These are phyloP conservation scores for Caenorhabditis briggsae DNA, from an alignment of 1,140 invertebrate genomes.

Conservation along the genomic window DNA sequence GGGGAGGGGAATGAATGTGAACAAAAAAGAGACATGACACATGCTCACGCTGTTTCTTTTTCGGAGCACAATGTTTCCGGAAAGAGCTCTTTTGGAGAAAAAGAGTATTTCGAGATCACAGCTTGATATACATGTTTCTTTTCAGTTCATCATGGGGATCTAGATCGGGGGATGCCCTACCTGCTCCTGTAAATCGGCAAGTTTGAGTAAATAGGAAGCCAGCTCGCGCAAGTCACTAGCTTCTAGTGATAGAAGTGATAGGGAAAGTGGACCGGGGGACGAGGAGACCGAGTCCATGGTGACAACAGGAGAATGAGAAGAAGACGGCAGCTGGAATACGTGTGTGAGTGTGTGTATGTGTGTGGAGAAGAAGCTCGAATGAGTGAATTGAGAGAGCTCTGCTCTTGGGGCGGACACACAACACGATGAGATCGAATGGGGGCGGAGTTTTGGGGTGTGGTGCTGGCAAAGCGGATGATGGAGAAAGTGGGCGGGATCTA, in stretches of 20 bases:
- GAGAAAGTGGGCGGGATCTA: not conserved
- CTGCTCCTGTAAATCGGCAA: slow-evolving; percentile 18
- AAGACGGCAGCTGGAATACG: slow-evolving; percentile 36
- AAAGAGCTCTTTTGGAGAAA: not conserved
- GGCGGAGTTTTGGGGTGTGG: slow-evolving; percentile 2
- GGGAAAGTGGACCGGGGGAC: slow-evolving; percentile 12
- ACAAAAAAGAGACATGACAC: slow-evolving; percentile 8
- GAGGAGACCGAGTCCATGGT: not conserved
- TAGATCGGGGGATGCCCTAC: not conserved
- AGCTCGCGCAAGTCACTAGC: slow-evolving; percentile 23
- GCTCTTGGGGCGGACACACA: slow-evolving; percentile 27
- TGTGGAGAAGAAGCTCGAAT: slow-evolving; percentile 31
- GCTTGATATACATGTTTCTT: not conserved
- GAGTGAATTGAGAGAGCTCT: slow-evolving; percentile 48
- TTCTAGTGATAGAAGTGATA: slow-evolving; percentile 37
- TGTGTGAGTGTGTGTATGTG: slow-evolving; percentile 20
- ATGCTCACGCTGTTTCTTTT: not conserved
- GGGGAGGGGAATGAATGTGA: not conserved
- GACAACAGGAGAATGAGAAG: not conserved
- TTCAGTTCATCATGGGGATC: not conserved
- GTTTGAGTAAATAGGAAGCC: slow-evolving; percentile 5
- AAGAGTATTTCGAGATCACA: not conserved
- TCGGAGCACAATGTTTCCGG: slow-evolving; percentile 18
- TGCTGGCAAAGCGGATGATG: not conserved
- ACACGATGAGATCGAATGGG: slow-evolving; percentile 50